Evolutionary conservation across 2,797 vertebrate species (phyloP), one percentile per base, ranked within the genome.

Genomic region (Coregonus ussuriensis): DNA sequence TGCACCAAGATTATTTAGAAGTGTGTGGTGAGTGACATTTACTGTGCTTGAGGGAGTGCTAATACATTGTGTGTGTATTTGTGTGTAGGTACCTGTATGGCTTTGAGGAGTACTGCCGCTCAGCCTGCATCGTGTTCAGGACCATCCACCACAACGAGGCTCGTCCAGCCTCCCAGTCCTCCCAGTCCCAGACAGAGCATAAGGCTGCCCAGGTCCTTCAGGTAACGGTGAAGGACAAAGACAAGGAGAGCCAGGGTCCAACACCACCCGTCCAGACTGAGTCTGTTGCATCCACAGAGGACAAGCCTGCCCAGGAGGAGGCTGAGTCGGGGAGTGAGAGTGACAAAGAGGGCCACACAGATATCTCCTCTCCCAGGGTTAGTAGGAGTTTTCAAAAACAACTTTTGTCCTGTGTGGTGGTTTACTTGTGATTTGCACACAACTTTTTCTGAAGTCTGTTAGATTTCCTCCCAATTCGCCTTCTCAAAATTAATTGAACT

Each of bases 51-150:
- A 35, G 35, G 35, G 4, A 35, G 52, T 69, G 4, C 21, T 65
- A 6, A 21, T 35, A 35, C 35, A 35, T 71, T 53, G 31, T 33
- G 31, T 33, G 31, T 51, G 47, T 75, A n/a, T 21, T 5, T 31
- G 0, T 47, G 41, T 56, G 0, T 51, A 99, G 98, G 91, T 99
- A 99, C 91, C 95, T 99, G 84, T 98, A 97, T 84, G 97, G 98
- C 80, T 99, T 99, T 73, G 98, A 99, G 88, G 97, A 98, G 84
- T 99, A 98, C 88, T 98, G 97, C 86, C 96, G 96, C 74, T 98
- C 98, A 3, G 97, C 97, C 88, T 93, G 91, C 88, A 98, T 99
- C 93, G 95, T 96, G 79, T 99, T 99, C 85, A 96, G 98, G 89
- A 99, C 97, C 75, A 94, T 99, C 92, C 98, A 99, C 75, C 97